A percentile compares a stretch with the other conserved stretches of the same genome.
Conservation (phyloP, 2,797 vertebrate species). For the Cottoperca gobio region DNA sequence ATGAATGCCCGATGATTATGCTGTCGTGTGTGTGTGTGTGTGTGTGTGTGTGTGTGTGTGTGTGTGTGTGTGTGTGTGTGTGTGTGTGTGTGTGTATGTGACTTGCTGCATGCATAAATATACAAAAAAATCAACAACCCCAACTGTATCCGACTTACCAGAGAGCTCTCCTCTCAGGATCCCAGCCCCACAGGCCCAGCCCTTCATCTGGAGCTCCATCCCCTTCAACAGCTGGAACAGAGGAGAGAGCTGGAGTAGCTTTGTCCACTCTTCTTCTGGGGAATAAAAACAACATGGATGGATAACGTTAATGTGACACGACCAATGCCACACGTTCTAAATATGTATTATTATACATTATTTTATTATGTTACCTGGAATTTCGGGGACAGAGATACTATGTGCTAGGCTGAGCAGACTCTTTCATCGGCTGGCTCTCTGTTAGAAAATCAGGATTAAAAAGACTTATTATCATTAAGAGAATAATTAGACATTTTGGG, state of each 20-base stretch:
- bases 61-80: too few species aligned
- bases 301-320: background rate
- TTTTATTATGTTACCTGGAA: conserved; percentile 80
- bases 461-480: background rate
- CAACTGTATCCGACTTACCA: conserved; percentile 46
- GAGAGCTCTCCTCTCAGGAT: conserved; percentile 50
- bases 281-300: background rate
- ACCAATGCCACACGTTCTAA: background rate
- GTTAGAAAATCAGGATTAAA: conserved; percentile 28
- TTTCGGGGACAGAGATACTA: conserved; percentile 57
- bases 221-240: conserved; percentile 83
- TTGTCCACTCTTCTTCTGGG: conserved; percentile 78
- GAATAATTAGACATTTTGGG: background rate
- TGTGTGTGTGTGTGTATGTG: too few species aligned
- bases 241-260: conserved; percentile 75
- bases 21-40: background rate
- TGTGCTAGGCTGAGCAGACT: conserved; percentile 36
- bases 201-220: conserved; percentile 76
- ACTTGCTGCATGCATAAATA: background rate
- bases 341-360: background rate
- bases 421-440: conserved; percentile 72
- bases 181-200: conserved; percentile 63
- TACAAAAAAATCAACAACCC: background rate
- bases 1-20: background rate
- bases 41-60: background rate